Conservation (phyloP, 53 echinoderm and acorn worm genomes). For the Echinometra lucunter region DNA sequence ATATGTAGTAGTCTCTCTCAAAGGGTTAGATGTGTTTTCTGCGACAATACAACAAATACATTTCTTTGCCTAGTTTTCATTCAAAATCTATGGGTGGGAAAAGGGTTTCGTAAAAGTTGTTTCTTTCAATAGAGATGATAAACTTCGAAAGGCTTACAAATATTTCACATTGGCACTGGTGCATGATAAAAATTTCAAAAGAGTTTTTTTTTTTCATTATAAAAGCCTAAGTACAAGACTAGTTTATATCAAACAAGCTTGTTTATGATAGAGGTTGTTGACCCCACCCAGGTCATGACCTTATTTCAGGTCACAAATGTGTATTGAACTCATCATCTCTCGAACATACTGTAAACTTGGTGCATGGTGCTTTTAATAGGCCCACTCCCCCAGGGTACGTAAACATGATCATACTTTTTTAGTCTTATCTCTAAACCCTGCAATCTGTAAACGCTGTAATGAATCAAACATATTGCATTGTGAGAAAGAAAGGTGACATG, state of each 20-base stretch:
- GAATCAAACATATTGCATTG: no score
- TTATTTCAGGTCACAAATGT: neutral
- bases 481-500: no score
- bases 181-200: no score
- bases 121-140: no score
- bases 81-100: no score
- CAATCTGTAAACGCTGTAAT: no score
- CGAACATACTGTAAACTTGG: no score
- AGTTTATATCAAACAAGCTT: neutral
- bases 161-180: neutral
- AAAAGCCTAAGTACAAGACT: neutral
- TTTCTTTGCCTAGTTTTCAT: no score
- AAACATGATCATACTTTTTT: neutral
- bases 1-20: neutral
- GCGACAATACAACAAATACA: no score
- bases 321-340: slow-evolving; percentile 1
- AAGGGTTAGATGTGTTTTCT: neutral
- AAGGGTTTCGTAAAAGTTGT: no score
- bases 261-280: slow-evolving; percentile 9
- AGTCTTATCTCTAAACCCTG: neutral
- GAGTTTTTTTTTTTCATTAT: neutral
- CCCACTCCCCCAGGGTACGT: neutral
- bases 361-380: neutral
- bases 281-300: slow-evolving; percentile 2
- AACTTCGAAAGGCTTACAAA: no score